Evolutionary conservation across 1,140 invertebrate species (phyloP), one percentile per base, ranked within the genome.

Genomic region (Vanessa tameamea): DNA sequence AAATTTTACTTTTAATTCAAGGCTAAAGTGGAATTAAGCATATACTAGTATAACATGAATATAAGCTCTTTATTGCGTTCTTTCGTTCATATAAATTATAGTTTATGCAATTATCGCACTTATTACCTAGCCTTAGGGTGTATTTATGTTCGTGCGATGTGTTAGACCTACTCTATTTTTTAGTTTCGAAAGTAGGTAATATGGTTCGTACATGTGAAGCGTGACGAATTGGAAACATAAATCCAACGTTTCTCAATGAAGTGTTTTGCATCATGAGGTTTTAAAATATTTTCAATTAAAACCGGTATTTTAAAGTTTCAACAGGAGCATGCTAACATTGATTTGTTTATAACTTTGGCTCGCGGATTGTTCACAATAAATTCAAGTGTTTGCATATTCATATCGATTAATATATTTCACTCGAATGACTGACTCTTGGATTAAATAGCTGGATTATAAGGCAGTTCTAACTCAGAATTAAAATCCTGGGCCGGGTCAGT

Each of bases 41-140:
- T 53, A 53, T 53, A 53, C 15, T 53, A 53, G 51, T 53, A 53
- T 53, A 53, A 16, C n/a, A 53, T 53, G 51, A 53, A 53, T 53
- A 53, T n/a, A 53, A 16, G 51, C 51, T 16, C n/a, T 53, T 53
- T 53, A 53, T 16, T 53, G n/a, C 51, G n/a, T 9, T 15, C n/a
- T 53, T 53, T 53, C n/a, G 51, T 15, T 8, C n/a, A 53, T 53
- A 53, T 9, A 53, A 53, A 53, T 9, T n/a, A 0, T 4, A 16
- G 51, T 16, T 15, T 3, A 16, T n/a, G 51, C 51, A 16, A 16
- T 53, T 53, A 7, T 16, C n/a, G n/a, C 8, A 8, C 51, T 53
- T 53, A 53, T 53, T 53, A 5, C n/a, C 0, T 16, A 53, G 14
- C 3, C 4, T n/a, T 11, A 53, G n/a, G 51, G 51, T 53, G 1